Evolutionary conservation across 2,797 vertebrate species (phyloP).

Genomic region (Ceyx erithaca): DNA sequence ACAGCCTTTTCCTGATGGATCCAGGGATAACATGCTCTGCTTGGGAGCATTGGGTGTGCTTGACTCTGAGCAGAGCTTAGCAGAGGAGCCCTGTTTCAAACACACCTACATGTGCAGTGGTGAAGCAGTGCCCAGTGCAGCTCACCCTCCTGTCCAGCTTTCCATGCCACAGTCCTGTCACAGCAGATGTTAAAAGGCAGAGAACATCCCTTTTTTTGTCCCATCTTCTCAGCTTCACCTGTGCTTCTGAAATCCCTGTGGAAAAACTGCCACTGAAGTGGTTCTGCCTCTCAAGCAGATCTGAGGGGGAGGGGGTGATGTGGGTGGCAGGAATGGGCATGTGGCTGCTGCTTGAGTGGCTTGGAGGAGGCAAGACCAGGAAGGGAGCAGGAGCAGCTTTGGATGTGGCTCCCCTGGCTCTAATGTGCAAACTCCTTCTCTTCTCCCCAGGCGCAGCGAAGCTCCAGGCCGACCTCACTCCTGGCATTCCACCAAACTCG

Average conservation of each 20-base stretch:
- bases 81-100: constrained; percentile 39
- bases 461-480: constrained; percentile 88
- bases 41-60: not conserved
- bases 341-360: too few relatives aligned
- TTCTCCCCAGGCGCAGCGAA: constrained; percentile 82
- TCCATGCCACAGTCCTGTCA: not conserved
- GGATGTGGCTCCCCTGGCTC: too few relatives aligned
- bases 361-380: too few relatives aligned
- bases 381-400: too few relatives aligned
- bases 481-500: constrained; percentile 91
- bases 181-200: not conserved
- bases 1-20: not conserved
- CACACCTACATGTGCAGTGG: not conserved
- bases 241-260: not conserved
- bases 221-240: not conserved
- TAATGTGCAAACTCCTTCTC: too few relatives aligned
- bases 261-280: not conserved
- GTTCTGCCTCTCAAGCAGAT: not conserved
- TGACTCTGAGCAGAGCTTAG: constrained; percentile 17
- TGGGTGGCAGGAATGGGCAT: too few relatives aligned
- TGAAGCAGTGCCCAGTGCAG: not conserved
- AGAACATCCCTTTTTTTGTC: not conserved
- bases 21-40: not conserved
- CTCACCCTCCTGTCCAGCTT: not conserved
- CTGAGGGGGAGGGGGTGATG: too few relatives aligned